A percentile compares a stretch with the other conserved stretches of the same genome.
Evolutionary conservation across 2,113 vertebrate genomes (phyloP).

Genomic region (Ariopsis seemanni): DNA sequence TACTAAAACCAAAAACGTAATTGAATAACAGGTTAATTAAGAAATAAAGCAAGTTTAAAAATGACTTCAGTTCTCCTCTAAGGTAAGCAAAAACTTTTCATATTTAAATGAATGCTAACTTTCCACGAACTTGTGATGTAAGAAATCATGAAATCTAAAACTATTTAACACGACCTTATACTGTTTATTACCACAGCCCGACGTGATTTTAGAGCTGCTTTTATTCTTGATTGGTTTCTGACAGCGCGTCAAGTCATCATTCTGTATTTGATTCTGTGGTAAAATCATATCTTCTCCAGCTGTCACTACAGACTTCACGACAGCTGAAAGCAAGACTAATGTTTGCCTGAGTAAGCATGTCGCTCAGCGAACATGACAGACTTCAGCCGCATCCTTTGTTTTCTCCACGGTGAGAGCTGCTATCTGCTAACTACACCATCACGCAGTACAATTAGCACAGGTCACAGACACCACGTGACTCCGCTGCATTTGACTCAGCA

Average conservation of each 20-base stretch:
- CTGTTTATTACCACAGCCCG: neutral
- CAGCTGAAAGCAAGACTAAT: constrained; percentile 8
- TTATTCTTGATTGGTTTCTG: neutral
- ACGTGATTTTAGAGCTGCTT: neutral
- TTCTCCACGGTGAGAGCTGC: neutral
- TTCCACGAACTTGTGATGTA: neutral
- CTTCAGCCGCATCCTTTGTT: neutral
- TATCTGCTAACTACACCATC: neutral
- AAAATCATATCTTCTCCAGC: constrained; percentile 2
- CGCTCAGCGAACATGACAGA: neutral
- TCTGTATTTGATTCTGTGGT: neutral
- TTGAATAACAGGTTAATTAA: too few relatives aligned
- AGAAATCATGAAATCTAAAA: neutral
- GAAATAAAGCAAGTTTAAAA: too few relatives aligned
- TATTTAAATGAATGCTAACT: neutral
- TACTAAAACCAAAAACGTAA: too few relatives aligned
- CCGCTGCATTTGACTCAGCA: neutral
- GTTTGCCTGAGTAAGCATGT: neutral
- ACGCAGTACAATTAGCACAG: neutral
- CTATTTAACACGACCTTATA: neutral
- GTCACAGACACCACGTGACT: neutral
- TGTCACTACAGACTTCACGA: neutral
- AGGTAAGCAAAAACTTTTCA: neutral
- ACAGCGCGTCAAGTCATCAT: neutral
- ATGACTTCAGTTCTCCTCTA: too few relatives aligned